Percentiles rank a stretch among this genome's conserved stretches.
phyloP scores from a whole-genome alignment of 2,113 vertebrate genomes.

The Cairina moschata region DNA sequence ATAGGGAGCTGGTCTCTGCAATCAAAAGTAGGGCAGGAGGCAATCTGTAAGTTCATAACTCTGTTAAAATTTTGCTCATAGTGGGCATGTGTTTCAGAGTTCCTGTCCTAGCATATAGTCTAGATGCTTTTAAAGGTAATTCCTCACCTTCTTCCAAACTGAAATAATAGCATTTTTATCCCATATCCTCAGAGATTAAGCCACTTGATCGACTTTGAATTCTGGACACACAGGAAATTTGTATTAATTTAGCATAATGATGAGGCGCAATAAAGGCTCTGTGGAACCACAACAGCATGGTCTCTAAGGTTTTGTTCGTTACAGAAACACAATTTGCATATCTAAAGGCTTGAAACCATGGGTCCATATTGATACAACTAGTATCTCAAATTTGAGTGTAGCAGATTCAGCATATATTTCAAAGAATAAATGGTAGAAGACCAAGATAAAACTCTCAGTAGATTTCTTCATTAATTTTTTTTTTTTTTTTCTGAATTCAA shows the following conservation, averaged over 20 bases:
- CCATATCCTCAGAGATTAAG: constrained; percentile 54
- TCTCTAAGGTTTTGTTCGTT: constrained; percentile 64
- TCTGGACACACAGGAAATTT: constrained; percentile 74
- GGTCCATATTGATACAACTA: constrained; percentile 72
- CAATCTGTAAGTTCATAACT: not conserved
- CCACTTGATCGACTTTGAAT: constrained; percentile 72
- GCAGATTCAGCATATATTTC: constrained; percentile 70
- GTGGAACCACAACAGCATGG: constrained; percentile 51
- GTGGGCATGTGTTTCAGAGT: not conserved
- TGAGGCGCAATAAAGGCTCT: constrained; percentile 65
- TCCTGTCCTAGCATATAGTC: constrained; percentile 36
- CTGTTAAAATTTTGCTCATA: not conserved
- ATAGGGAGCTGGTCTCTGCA: not conserved
- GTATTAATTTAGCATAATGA: constrained; percentile 74
- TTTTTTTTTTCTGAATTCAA: constrained; percentile 59
- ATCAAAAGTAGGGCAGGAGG: constrained; percentile 39
- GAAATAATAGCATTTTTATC: constrained; percentile 67
- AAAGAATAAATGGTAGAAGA: constrained; percentile 72
- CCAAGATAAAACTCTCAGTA: constrained; percentile 74
- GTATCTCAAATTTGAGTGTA: constrained; percentile 73
- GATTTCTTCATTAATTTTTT: constrained; percentile 60
- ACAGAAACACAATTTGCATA: constrained; percentile 65
- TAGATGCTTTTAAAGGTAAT: constrained; percentile 49
- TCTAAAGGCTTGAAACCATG: constrained; percentile 72
- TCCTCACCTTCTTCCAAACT: constrained; percentile 49